Evolutionary conservation across 2,797 vertebrate species (phyloP).

Genomic region (Eulemur rubriventer): DNA sequence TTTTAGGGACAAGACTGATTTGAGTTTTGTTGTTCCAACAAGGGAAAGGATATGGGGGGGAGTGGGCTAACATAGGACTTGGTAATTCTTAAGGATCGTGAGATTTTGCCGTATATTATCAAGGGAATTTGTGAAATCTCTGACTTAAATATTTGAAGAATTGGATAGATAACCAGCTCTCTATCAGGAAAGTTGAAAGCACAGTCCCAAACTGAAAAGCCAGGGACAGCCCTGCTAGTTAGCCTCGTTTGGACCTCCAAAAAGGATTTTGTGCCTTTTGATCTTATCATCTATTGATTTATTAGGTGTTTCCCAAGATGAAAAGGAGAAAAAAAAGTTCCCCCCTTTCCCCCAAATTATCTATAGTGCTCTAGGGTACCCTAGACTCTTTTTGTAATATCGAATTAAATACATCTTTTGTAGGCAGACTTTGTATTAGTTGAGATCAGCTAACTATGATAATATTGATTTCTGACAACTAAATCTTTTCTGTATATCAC

Average conservation of each 20-base stretch:
- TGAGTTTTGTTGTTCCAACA: not conserved
- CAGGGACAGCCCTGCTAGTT: not conserved
- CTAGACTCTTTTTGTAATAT: not conserved
- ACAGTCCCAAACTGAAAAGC: not conserved
- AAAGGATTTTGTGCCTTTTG: slow-evolving; percentile 27
- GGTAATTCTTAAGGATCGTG: not conserved
- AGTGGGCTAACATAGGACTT: not conserved
- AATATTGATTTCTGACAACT: not conserved
- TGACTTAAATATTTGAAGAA: not conserved
- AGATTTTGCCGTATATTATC: not conserved
- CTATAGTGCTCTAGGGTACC: not conserved
- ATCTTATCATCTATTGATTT: not conserved
- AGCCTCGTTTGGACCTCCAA: not conserved
- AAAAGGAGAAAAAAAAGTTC: not conserved
- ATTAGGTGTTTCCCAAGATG: not conserved
- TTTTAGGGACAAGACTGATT: not conserved
- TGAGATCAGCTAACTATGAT: not conserved
- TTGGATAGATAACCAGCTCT: not conserved
- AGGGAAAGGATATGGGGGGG: not conserved
- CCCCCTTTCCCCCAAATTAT: not conserved
- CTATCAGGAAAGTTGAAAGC: not conserved
- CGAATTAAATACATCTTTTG: not conserved
- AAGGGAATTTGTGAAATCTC: not conserved
- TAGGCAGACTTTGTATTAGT: not conserved
- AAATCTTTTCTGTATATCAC: not conserved